These are phyloP conservation scores for Chymomyza procnemis DNA, from an alignment of 2,888 invertebrate species.

Conservation along the genomic window DNA sequence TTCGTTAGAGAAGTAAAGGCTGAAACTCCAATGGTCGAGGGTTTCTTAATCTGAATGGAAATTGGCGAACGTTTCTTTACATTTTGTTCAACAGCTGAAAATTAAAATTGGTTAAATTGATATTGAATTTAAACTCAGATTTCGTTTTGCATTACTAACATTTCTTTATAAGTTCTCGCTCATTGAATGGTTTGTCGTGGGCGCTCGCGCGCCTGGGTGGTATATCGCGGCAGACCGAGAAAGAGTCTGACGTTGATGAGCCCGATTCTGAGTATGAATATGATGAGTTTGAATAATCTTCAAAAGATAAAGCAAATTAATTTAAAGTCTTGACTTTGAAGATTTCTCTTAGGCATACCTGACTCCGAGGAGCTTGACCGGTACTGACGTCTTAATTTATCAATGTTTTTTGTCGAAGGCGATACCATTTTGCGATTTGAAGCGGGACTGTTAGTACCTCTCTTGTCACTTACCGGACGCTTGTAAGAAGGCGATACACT, in stretches of 20 bases:
- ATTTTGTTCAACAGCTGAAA: constrained; percentile 69
- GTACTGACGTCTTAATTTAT: constrained; percentile 66
- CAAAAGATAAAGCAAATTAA: not conserved
- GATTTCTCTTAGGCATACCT: constrained; percentile 52
- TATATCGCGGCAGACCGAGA: constrained; percentile 73
- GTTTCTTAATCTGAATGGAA: constrained; percentile 77
- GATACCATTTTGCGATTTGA: constrained; percentile 74
- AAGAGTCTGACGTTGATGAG: constrained; percentile 77
- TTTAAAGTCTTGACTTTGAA: not conserved
- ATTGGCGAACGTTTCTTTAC: constrained; percentile 78
- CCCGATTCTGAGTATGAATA: constrained; percentile 77
- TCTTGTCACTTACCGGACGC: constrained; percentile 69
- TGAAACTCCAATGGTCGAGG: constrained; percentile 72
- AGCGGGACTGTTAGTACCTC: constrained; percentile 66
- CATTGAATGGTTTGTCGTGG: constrained; percentile 68
- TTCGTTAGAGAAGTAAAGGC: constrained; percentile 71
- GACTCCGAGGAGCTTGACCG: constrained; percentile 77
- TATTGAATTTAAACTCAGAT: not conserved
- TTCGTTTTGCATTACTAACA: constrained; percentile 57
- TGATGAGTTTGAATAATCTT: constrained; percentile 75
- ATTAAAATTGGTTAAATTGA: not conserved
- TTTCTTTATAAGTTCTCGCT: constrained; percentile 76
- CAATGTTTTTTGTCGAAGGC: constrained; percentile 65
- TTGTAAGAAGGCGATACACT: constrained; percentile 68
- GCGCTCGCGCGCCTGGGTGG: constrained; percentile 70